Percentiles rank a stretch among this genome's conserved stretches.
phyloP scores from a whole-genome alignment of 2,797 vertebrate species.

The Pantherophis alleghaniensis region DNA sequence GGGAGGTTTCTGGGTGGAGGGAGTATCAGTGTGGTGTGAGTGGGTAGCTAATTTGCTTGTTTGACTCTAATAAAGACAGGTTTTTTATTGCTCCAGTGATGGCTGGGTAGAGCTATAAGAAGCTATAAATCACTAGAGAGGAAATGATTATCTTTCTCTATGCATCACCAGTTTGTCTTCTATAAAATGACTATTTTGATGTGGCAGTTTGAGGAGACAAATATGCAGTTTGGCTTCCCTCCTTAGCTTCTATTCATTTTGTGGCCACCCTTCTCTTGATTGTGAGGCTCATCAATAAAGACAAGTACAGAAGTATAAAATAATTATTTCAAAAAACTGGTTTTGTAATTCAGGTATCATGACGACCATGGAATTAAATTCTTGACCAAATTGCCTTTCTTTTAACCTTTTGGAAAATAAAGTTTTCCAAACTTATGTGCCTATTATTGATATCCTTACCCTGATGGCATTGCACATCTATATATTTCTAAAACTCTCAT shows the following conservation, averaged over 20 bases:
- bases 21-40: not conserved
- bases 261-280: not conserved
- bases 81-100: not conserved
- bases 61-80: not conserved
- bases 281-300: not conserved
- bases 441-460: not conserved
- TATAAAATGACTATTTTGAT: not conserved
- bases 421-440: not conserved
- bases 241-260: not conserved
- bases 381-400: not conserved
- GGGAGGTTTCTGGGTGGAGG: not conserved
- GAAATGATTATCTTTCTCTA: not conserved
- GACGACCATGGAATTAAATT: not conserved
- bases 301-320: not conserved
- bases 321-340: not conserved
- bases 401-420: not conserved
- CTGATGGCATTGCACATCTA: not conserved
- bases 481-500: not conserved
- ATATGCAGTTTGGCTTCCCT: not conserved
- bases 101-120: not conserved
- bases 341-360: not conserved
- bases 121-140: not conserved
- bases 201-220: not conserved
- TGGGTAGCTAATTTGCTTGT: not conserved
- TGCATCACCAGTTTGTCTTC: not conserved